Evolutionary conservation across 2,888 invertebrate species (phyloP), one percentile per base, ranked within the genome.

Genomic region (Chromoteleia sp.): DNA sequence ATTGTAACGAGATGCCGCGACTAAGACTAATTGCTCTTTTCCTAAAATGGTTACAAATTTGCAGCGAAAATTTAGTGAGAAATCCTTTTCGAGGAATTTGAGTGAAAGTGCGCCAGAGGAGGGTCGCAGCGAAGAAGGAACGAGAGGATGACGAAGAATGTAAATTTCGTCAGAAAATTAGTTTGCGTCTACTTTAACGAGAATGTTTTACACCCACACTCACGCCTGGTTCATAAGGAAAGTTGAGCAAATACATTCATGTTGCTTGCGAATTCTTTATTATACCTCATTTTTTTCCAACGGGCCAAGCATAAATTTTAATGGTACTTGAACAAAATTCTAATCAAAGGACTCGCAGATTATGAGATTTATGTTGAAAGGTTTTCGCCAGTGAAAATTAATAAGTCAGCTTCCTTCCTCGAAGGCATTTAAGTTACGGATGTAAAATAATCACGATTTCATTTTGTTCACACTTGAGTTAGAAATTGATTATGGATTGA

Each of bases 81-180:
- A 67, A 78, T 86, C 84, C 68, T 59, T 30, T 43, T 77, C 58
- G 78, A 74, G 39, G 29, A 41, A 71, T 81, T 75, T 52, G 7
- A 71, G 56, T 21, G 59, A 54, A 71, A 52, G 61, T 63, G 12
- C 33, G 2, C 33, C 2, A 39, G 84, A 84, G 84, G 84, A 79
- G 75, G 80, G 82, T 83, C 84, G 79, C 74, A 80, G 80, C 79
- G 81, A 81, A 74, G 41, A 52, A 45, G 59, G 39, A 52, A 36
- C 30, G 52, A 63, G 65, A 41, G 68, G 67, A 67, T 52, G 78
- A 76, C 75, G 61, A 75, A 68, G 68, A 77, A 76, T 82, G 75
- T 65, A 76, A 81, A 81, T 81, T 76, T 81, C 48, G 77, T 68
- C 76, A 58, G 84, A 81, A 83, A 85, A 85, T 85, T 83, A 84